Evolutionary conservation across 2,888 invertebrate genomes (phyloP).

Genomic region (Slavum lentiscoides): DNA sequence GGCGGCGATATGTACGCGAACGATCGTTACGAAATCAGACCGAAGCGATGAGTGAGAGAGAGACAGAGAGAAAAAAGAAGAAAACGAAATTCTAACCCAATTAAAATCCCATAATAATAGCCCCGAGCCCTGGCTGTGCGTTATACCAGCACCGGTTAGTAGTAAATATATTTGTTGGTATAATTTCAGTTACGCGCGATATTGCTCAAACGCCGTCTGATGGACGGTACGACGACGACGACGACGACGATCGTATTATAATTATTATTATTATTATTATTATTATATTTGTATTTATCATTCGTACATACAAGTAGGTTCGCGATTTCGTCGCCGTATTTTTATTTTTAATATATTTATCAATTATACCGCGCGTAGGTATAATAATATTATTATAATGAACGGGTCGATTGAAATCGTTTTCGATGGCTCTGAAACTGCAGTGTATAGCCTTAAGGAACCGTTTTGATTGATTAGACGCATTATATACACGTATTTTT

Average conservation of each 20-base stretch:
- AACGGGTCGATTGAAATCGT: neutral
- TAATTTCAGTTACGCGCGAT: constrained; percentile 6
- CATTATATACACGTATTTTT: neutral
- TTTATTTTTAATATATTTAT: constrained; percentile 7
- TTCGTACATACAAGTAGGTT: neutral
- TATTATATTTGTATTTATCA: neutral
- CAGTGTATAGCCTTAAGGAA: constrained; percentile 16
- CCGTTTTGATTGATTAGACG: constrained; percentile 9
- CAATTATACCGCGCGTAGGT: neutral
- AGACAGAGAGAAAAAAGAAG: neutral
- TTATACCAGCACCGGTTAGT: neutral
- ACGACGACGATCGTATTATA: too few species aligned
- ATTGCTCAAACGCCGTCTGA: too few species aligned
- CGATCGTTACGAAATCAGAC: constrained; percentile 19
- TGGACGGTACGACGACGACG: too few species aligned
- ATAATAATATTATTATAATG: neutral
- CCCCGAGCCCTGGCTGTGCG: neutral
- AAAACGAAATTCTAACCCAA: constrained; percentile 38
- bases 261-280: too few species aligned
- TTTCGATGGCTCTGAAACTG: neutral
- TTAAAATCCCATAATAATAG: constrained; percentile 32
- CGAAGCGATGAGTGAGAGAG: neutral
- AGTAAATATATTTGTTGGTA: constrained; percentile 11
- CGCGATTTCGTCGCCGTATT: neutral
- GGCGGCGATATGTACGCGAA: too few species aligned